Percentiles rank a stretch among this genome's conserved stretches.
These are phyloP conservation scores for Lathamus discolor DNA, from an alignment of 2,113 vertebrate genomes.

Conservation along the genomic window DNA sequence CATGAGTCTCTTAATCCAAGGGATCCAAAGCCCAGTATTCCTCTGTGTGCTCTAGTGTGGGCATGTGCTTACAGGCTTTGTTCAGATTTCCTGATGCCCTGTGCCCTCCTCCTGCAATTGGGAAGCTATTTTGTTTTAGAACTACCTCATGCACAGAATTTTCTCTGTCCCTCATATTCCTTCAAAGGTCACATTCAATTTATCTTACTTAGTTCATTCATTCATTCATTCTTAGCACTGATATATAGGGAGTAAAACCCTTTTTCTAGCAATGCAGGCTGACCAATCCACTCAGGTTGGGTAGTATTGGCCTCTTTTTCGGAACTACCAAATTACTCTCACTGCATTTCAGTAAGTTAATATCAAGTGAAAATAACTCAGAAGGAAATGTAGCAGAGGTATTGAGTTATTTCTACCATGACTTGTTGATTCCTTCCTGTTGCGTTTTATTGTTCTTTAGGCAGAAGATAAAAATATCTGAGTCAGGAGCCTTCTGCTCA, in stretches of 20 bases:
- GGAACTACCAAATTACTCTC: not conserved
- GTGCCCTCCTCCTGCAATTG: not conserved
- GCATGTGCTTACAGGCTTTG: not conserved
- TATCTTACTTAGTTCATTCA: not conserved
- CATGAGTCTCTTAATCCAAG: fast-evolving
- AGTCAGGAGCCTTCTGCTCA: not conserved
- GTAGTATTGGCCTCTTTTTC: not conserved
- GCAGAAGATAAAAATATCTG: conserved; percentile 5
- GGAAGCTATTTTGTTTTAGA: not conserved
- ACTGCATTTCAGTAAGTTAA: not conserved
- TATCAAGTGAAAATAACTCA: not conserved
- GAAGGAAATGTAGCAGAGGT: not conserved
- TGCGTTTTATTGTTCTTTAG: conserved; percentile 23
- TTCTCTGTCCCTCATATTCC: not conserved
- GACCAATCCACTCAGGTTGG: not conserved
- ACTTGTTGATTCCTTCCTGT: not conserved
- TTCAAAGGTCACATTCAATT: not conserved
- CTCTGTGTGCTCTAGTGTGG: not conserved
- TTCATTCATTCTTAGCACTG: not conserved
- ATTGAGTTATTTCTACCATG: not conserved
- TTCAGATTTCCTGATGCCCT: not conserved
- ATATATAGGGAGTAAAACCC: not conserved
- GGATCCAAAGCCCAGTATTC: not conserved
- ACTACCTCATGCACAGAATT: not conserved
- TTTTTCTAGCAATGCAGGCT: not conserved